phyloP scores from a whole-genome alignment of 2,888 invertebrate genomes.

The Podotricha telesiphe region DNA sequence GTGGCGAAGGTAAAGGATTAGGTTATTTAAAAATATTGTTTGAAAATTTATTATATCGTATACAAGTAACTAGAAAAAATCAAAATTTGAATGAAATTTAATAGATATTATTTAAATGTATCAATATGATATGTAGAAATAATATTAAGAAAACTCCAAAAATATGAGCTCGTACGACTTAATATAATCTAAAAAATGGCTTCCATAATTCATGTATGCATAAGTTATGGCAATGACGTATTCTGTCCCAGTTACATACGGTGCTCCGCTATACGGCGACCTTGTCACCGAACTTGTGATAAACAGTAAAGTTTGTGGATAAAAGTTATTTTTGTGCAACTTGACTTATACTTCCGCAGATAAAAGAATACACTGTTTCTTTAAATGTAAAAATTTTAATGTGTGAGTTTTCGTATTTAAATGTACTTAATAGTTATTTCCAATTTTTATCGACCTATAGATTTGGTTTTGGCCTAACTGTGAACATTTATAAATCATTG shows the following conservation, averaged over 20 bases:
- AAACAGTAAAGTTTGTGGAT: conserved; percentile 23
- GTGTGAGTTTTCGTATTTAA: background rate
- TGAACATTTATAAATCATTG: too few relatives aligned
- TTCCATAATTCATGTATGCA: conserved; percentile 21
- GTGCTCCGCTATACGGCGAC: conserved; percentile 32
- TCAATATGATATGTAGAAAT: background rate
- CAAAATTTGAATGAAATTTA: background rate
- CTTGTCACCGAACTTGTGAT: conserved; percentile 36
- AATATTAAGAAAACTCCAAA: background rate
- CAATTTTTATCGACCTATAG: too few relatives aligned
- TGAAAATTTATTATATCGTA: too few relatives aligned
- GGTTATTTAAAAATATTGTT: too few relatives aligned
- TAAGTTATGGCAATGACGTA: conserved; percentile 31
- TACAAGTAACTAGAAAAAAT: background rate
- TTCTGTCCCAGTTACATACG: conserved; percentile 32
- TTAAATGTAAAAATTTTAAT: background rate
- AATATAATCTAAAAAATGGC: conserved; percentile 19
- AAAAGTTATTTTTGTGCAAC: conserved; percentile 11
- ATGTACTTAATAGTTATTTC: background rate
- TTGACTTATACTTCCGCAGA: background rate
- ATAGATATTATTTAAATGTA: background rate
- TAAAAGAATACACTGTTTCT: background rate
- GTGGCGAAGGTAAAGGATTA: too few relatives aligned
- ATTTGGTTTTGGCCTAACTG: too few relatives aligned
- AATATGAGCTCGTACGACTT: background rate